These are phyloP conservation scores for Drosophila auraria DNA, from an alignment of 1,140 invertebrate genomes.

Conservation along the genomic window DNA sequence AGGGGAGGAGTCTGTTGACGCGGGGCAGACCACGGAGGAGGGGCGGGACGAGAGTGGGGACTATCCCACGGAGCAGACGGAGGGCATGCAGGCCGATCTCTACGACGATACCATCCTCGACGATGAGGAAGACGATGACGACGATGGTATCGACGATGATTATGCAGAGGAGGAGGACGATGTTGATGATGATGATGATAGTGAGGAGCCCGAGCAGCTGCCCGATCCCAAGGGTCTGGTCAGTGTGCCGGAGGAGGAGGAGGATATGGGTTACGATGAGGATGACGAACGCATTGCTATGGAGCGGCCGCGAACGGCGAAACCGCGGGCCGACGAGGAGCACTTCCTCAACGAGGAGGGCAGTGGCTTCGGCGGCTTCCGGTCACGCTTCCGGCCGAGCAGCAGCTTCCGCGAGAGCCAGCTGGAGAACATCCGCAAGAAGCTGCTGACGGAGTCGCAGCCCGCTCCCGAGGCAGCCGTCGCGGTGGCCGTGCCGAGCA, in stretches of 20 bases:
- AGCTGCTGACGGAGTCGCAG: constrained; percentile 67
- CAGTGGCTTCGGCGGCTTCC: constrained; percentile 62
- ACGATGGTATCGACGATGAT: constrained; percentile 64
- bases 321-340: constrained; percentile 66
- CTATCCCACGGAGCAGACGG: constrained; percentile 73
- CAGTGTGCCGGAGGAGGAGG: constrained; percentile 66
- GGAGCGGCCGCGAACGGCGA: constrained; percentile 63
- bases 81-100: constrained; percentile 80
- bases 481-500: constrained; percentile 72
- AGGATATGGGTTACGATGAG: constrained; percentile 84
- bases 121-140: constrained; percentile 60
- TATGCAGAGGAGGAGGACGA: constrained; percentile 32
- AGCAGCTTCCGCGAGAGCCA: constrained; percentile 55
- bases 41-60: constrained; percentile 38
- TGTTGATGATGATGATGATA: constrained; percentile 22
- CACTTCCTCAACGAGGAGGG: constrained; percentile 80
- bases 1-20: constrained; percentile 10
- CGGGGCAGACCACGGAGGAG: constrained; percentile 5
- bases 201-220: constrained; percentile 59
- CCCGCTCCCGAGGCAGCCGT: constrained; percentile 22
- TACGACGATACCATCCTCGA: constrained; percentile 65
- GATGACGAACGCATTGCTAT: constrained; percentile 78
- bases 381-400: constrained; percentile 61
- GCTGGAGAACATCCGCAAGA: constrained; percentile 70
- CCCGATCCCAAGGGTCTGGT: constrained; percentile 57